These are phyloP conservation scores for Chrysochloris asiatica DNA, from an alignment of 2,113 vertebrate genomes.

Conservation along the genomic window DNA sequence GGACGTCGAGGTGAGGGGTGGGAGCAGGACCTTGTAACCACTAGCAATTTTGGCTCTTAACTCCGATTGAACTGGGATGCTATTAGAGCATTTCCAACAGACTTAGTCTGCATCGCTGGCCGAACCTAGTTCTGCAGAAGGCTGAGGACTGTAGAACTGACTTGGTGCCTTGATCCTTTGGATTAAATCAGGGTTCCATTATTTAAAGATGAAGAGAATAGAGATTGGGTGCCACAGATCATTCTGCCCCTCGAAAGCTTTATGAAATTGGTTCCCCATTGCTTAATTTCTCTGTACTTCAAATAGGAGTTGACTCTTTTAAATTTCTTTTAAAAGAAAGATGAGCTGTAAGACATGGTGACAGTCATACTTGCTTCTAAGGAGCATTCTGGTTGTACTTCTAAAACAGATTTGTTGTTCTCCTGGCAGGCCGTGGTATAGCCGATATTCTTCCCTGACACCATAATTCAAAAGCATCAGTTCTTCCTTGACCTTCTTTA, in stretches of 20 bases:
- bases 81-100: not conserved
- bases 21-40: not conserved
- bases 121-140: not conserved
- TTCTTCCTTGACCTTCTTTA: not conserved
- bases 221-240: not conserved
- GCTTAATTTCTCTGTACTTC: constrained; percentile 41
- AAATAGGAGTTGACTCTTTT: constrained; percentile 11
- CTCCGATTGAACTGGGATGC: not conserved
- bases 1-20: fast-evolving
- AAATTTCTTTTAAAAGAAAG: not conserved
- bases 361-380: not conserved
- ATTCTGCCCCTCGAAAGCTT: not conserved
- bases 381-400: not conserved
- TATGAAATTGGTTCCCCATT: not conserved
- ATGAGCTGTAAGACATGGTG: not conserved
- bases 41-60: not conserved
- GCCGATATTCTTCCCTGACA: not conserved
- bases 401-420: not conserved
- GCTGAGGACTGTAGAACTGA: not conserved
- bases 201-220: not conserved
- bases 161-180: not conserved
- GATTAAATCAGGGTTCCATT: not conserved
- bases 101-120: not conserved
- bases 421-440: not conserved
- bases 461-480: not conserved